Evolutionary conservation across 1,140 invertebrate species (phyloP), one percentile per base, ranked within the genome.

Genomic region (Episyrphus balteatus): DNA sequence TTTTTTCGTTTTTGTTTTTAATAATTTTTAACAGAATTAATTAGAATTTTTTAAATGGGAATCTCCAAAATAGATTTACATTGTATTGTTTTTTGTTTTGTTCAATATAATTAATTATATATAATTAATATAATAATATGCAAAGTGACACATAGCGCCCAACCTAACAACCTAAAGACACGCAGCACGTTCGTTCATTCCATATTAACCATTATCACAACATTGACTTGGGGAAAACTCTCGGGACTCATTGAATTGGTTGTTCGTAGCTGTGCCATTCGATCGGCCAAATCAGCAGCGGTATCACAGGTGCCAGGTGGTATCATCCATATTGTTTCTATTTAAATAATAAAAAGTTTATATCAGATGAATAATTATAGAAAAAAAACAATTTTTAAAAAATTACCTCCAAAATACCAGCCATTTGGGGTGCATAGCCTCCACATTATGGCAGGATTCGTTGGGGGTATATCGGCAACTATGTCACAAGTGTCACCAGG

Each of bases 331-430:
- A 64, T 58, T 42, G 63, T 47, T 49, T 62, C 62, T 57, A 13
- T 37, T 17, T 54, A 45, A 10, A 31, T 6, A 21, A n/a, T 39
- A 19, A 9, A 18, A 14, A 18, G 32, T 36, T 36, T 15, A 36
- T 36, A 36, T 36, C 10, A 36, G 10, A 36, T 5, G 5, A 36
- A 6, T 5, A 36, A 36, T 5, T 5, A 36, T 5, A 12, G 10
- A 36, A 36, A 5, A 36, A 36, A 36, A 36, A 36, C 34, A n/a
- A n/a, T 36, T 36, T 15, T 36, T n/a, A 11, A 48, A 19, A 45
- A 49, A 58, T 69, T 69, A 87, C 86, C 86, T 71, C 89, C 89
- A 77, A 92, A 92, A 65, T 81, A 86, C 49, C 80, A 75, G 46
- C 88, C 88, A 52, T 78, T 80, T 18, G 82, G 71, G 41, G 86